Base-by-base conservation (phyloP, 2,888 invertebrate genomes). In the Drosophila formosana region DNA sequence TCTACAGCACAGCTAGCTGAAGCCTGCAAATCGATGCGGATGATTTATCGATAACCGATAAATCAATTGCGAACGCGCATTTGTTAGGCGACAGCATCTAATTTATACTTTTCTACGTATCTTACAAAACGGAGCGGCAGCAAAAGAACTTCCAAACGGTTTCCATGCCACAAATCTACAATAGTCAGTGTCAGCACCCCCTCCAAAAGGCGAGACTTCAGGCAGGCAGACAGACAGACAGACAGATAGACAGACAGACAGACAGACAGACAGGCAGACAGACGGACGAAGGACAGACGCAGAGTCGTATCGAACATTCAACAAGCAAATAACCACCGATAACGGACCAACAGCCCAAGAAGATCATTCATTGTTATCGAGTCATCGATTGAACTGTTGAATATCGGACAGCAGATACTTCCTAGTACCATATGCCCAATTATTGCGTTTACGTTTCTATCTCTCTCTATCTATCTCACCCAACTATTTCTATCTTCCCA, bases 291-390 rank as follows among this genome's bases (percentile, higher is more conserved):
- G 32, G 18, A 28, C 39, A 11, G 8, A 30, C 26, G 2, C 8
- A 18, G 34, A 11, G 28, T 37, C 53, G 39, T 41, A 28, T 52
- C 28, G n/a, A 52, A 37, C 39, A 51, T 25, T 39, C 58, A 53
- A 74, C 60, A 60, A 45, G 45, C 72, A 58, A 55, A 80, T 63
- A 75, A 80, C 78, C 78, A 78, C 78, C 78, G 78, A 78, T 77
- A 80, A 70, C 67, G 78, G 78, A 78, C 80, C 78, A 78, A 52
- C 3, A 46, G 34, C 47, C 41, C 37, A 11, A 28, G 32, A 41
- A 55, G 47, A 61, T 72, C 56, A 67, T 67, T 50, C 49, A 67
- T 76, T 66, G 66, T 64, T 75, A 75, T 77, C 76, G 57, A 65
- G 32, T 51, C 43, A 11, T 56, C 46, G 58, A 70, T 63, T 56